phyloP scores from a whole-genome alignment of 1,140 invertebrate species.

The Drosophila ambigua region DNA sequence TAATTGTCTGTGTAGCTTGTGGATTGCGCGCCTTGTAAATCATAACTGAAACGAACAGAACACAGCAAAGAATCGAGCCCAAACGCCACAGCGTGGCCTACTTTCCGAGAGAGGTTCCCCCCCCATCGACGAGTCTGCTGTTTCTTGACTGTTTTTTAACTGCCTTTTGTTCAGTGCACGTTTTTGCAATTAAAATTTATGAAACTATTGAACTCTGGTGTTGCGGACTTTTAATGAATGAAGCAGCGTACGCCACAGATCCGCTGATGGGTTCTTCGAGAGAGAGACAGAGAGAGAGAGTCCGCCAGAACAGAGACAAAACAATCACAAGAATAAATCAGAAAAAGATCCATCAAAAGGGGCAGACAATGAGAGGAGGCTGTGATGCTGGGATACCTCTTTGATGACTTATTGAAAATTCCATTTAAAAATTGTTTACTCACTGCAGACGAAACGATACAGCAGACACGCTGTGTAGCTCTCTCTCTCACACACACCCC shows the following conservation, averaged over 20 bases:
- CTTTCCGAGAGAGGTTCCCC: constrained; percentile 31
- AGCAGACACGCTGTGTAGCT: constrained; percentile 32
- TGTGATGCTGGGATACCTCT: constrained; percentile 25
- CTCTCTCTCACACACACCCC: constrained; percentile 21
- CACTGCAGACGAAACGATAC: constrained; percentile 66
- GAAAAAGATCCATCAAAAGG: constrained; percentile 48
- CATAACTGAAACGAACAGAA: constrained; percentile 36
- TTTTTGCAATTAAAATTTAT: constrained; percentile 81
- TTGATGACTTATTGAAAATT: constrained; percentile 83
- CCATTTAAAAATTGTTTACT: constrained; percentile 83
- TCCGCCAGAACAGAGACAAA: constrained; percentile 33
- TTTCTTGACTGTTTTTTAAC: constrained; percentile 17
- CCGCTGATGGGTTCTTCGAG: background rate
- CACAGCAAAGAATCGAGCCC: too few species aligned
- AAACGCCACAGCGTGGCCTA: constrained; percentile 63
- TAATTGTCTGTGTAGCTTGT: constrained; percentile 38
- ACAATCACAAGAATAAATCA: constrained; percentile 18
- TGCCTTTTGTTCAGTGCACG: constrained; percentile 41
- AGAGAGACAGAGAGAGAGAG: background rate
- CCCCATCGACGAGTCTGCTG: constrained; percentile 13
- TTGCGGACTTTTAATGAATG: constrained; percentile 56
- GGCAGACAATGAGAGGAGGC: constrained; percentile 16
- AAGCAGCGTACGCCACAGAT: constrained; percentile 46
- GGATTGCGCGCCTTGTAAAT: constrained; percentile 53
- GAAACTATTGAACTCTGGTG: constrained; percentile 72